These are phyloP conservation scores for Sylvia atricapilla DNA, from an alignment of 2,113 vertebrate genomes.

Conservation along the genomic window DNA sequence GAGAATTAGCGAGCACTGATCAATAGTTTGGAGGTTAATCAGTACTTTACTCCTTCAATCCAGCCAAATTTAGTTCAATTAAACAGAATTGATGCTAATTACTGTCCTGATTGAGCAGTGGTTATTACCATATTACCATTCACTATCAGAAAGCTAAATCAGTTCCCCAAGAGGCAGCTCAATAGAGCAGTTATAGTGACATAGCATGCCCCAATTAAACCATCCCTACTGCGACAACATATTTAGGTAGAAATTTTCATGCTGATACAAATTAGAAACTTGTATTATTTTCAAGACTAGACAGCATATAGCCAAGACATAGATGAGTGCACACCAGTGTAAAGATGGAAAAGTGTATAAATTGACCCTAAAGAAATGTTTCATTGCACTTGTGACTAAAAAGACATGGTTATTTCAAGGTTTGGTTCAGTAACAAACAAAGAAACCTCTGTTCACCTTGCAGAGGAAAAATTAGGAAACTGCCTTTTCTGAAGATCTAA, in stretches of 20 bases:
- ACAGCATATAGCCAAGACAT: neutral
- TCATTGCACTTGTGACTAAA: neutral
- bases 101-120: slow-evolving; percentile 50
- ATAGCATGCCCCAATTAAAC: neutral
- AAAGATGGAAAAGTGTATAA: neutral
- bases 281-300: neutral
- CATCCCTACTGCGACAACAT: neutral
- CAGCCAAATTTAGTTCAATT: slow-evolving; percentile 51
- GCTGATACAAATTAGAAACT: neutral
- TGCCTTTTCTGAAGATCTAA: neutral
- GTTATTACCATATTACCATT: slow-evolving; percentile 49
- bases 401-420: neutral
- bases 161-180: neutral
- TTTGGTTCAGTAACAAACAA: neutral
- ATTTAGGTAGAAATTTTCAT: neutral
- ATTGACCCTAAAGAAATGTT: neutral
- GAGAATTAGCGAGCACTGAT: slow-evolving; percentile 29
- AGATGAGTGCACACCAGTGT: neutral
- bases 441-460: neutral
- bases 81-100: slow-evolving; percentile 57
- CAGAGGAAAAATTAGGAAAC: neutral
- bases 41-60: slow-evolving; percentile 35
- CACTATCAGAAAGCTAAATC: slow-evolving; percentile 25
- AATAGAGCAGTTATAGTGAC: neutral
- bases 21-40: slow-evolving; percentile 62